Evolutionary conservation across 2,113 vertebrate species (phyloP).

Genomic region (Myotis davidii): DNA sequence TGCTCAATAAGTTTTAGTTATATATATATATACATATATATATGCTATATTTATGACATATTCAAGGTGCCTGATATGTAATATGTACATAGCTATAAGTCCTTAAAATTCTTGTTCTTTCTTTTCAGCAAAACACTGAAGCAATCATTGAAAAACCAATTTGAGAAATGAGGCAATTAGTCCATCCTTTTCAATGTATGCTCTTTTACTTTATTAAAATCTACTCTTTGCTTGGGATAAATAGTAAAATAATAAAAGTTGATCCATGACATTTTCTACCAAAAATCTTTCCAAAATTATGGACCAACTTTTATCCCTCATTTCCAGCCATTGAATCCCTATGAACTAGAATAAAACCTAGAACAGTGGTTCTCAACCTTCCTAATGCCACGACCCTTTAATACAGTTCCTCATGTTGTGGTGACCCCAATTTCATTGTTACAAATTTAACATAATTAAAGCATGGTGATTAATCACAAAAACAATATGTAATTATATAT

Average conservation of each 20-base stretch:
- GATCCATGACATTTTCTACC: not conserved
- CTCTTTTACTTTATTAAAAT: not conserved
- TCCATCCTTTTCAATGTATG: not conserved
- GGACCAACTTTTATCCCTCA: not conserved
- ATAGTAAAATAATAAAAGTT: not conserved
- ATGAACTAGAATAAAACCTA: not conserved
- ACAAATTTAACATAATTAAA: no score
- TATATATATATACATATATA: no score
- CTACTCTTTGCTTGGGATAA: not conserved
- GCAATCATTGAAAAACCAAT: not conserved
- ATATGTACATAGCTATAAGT: not conserved
- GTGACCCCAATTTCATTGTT: no score
- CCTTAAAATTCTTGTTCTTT: not conserved
- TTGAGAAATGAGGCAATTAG: not conserved
- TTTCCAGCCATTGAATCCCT: not conserved
- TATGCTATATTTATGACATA: no score
- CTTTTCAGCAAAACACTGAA: not conserved
- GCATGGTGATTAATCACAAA: no score
- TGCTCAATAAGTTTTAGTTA: not conserved
- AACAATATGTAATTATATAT: no score
- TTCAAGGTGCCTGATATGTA: not conserved
- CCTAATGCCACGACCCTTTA: no score
- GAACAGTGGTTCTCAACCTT: not conserved
- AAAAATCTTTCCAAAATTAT: not conserved
- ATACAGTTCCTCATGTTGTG: no score